Percentiles rank a stretch among this genome's conserved stretches.
Conservation (phyloP, 92 coral and sea anemone species). For the Epizoanthus illoricatus region DNA sequence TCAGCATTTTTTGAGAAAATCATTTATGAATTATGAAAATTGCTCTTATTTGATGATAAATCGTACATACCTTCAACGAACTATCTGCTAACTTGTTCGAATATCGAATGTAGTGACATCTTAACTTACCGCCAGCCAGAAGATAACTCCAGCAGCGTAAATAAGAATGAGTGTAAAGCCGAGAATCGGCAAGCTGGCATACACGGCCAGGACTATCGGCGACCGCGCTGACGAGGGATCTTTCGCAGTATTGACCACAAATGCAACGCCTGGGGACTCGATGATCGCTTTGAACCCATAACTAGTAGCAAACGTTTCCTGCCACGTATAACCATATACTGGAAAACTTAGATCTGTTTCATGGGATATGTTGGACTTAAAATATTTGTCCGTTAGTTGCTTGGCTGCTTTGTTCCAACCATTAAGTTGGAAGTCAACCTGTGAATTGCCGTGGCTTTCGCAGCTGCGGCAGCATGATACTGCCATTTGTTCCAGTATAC, state of each 20-base stretch:
- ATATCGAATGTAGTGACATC: neutral
- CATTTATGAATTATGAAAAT: no score
- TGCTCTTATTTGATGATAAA: no score
- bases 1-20: no score
- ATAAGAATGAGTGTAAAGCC: conserved; percentile 32
- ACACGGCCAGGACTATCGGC: conserved; percentile 29
- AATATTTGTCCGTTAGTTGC: conserved; percentile 42
- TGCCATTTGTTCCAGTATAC: conserved; percentile 36
- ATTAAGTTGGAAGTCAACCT: conserved; percentile 46
- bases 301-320: conserved; percentile 40
- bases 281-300: conserved; percentile 59
- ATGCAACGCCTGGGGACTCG: conserved; percentile 66
- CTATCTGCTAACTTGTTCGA: no score
- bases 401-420: conserved; percentile 41
- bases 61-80: no score
- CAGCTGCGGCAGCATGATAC: conserved; percentile 50
- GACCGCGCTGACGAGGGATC: conserved; percentile 15
- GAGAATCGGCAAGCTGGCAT: conserved; percentile 44
- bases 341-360: conserved; percentile 58
- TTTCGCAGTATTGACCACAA: conserved; percentile 45
- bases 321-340: conserved; percentile 43
- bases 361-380: conserved; percentile 50
- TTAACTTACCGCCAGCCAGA: conserved; percentile 55
- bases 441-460: conserved; percentile 41
- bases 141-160: conserved; percentile 52